These are phyloP conservation scores for Protonibea diacanthus DNA, from an alignment of 2,797 vertebrate species.

Conservation along the genomic window DNA sequence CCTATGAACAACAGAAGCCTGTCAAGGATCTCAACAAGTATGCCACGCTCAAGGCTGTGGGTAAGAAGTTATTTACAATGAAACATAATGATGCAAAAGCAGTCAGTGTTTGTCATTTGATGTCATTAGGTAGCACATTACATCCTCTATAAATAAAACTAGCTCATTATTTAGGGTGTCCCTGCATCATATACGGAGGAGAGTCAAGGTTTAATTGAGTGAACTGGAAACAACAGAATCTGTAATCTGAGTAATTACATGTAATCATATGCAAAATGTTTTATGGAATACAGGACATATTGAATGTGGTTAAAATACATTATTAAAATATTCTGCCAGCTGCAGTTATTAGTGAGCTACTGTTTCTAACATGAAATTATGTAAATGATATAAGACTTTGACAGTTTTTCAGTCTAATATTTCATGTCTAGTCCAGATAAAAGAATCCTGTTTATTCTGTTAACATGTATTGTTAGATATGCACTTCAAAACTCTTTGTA, in stretches of 20 bases:
- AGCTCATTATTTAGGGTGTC: slow-evolving; percentile 20
- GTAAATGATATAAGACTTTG: slow-evolving; percentile 3
- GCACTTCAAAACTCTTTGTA: background rate
- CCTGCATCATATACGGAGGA: slow-evolving; percentile 3
- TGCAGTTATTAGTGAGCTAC: slow-evolving; percentile 23
- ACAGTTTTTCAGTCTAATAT: slow-evolving; percentile 3
- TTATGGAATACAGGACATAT: slow-evolving; percentile 2
- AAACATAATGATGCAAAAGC: slow-evolving; percentile 4
- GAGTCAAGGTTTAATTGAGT: slow-evolving; percentile 8
- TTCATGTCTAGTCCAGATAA: background rate
- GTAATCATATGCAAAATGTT: slow-evolving; percentile 5
- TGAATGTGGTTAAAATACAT: background rate
- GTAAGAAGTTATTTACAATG: slow-evolving; percentile 83
- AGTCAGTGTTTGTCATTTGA: background rate
- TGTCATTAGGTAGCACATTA: slow-evolving; percentile 29
- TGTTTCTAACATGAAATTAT: background rate
- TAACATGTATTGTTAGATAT: background rate
- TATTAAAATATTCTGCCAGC: slow-evolving; percentile 12
- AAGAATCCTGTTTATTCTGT: background rate
- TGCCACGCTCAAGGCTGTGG: slow-evolving; percentile 95
- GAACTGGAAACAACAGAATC: background rate
- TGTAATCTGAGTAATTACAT: slow-evolving; percentile 1
- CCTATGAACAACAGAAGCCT: slow-evolving; percentile 91
- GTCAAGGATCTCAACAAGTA: slow-evolving; percentile 96
- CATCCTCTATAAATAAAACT: slow-evolving; percentile 7